These are phyloP conservation scores for Karalla daura DNA, from an alignment of 2,797 vertebrate species.

Conservation along the genomic window DNA sequence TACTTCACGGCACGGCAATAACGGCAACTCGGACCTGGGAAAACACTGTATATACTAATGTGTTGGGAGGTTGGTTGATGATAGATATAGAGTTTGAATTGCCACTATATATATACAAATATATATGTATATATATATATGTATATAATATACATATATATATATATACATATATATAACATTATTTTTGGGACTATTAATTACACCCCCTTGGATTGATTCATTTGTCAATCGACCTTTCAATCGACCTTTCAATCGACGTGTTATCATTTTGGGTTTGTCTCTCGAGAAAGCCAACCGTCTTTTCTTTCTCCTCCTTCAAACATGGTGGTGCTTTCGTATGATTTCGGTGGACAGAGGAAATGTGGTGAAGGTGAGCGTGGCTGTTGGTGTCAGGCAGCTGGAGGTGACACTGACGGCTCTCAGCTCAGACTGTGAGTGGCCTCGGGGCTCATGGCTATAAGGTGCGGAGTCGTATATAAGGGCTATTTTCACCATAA, in stretches of 20 bases:
- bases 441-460: conserved; percentile 50
- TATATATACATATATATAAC: no score
- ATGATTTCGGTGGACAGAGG: conserved; percentile 27
- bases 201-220: conserved; percentile 73
- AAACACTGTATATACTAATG: conserved; percentile 45
- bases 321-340: conserved; percentile 31
- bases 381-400: conserved; percentile 51
- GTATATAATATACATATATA: no score
- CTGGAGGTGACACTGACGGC: conserved; percentile 66
- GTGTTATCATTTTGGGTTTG: background rate
- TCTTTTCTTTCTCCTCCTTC: conserved; percentile 4
- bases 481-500: conserved; percentile 76
- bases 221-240: conserved; percentile 65
- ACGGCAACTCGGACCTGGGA: conserved; percentile 48
- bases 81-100: conserved; percentile 67
- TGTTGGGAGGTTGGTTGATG: conserved; percentile 62
- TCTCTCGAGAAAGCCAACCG: background rate
- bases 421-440: conserved; percentile 61
- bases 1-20: conserved; percentile 76
- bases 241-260: background rate
- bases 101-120: conserved; percentile 75
- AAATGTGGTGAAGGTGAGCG: conserved; percentile 8
- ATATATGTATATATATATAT: no score
- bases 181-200: conserved; percentile 68
- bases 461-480: conserved; percentile 46